Conservation (phyloP, 2,888 invertebrate genomes). For the Cinara cedri region DNA sequence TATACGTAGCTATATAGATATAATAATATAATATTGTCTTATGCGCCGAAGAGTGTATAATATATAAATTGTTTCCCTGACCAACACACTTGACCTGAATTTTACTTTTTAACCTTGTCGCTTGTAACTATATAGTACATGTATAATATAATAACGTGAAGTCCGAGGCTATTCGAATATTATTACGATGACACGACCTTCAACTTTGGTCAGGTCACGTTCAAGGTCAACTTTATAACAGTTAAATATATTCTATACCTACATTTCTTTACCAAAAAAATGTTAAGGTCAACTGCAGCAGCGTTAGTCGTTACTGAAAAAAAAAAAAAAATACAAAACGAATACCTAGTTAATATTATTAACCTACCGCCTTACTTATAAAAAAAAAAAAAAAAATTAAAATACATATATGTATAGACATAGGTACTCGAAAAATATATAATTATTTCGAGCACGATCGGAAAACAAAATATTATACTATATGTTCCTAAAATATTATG, state of each 20-base stretch:
- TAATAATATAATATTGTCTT: not conserved
- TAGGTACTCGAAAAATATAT: not conserved
- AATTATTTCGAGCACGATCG: not conserved
- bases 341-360: not conserved
- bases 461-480: not conserved
- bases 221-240: constrained; percentile 52
- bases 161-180: constrained; percentile 26
- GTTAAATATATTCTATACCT: constrained; percentile 11
- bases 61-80: constrained; percentile 39
- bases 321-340: no score
- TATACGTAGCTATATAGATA: not conserved
- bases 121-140: no score
- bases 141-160: not conserved
- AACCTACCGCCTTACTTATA: no score
- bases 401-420: no score
- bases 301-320: no score
- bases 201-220: constrained; percentile 55
- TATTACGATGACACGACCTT: constrained; percentile 44
- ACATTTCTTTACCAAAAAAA: constrained; percentile 16
- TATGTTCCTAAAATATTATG: no score
- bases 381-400: no score
- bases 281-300: constrained; percentile 31
- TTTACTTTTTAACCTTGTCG: constrained; percentile 53
- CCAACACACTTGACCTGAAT: constrained; percentile 56
- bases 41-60: not conserved